Conservation (phyloP, 2,888 invertebrate genomes). For the Lumbricus terrestris region DNA sequence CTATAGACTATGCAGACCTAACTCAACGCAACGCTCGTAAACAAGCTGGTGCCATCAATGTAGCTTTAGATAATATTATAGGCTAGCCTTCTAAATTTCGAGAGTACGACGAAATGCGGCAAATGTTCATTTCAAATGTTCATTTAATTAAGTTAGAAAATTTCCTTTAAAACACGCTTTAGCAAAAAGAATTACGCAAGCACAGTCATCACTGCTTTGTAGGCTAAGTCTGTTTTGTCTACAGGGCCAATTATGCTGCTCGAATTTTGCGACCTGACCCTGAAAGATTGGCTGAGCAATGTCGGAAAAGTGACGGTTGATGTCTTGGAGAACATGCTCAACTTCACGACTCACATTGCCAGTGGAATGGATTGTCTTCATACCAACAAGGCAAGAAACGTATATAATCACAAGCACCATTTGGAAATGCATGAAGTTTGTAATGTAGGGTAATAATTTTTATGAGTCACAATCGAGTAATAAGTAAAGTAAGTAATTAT, state of each 20-base stretch:
- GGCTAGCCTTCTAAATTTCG: too few relatives aligned
- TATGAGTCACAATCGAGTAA: not conserved
- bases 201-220: not conserved
- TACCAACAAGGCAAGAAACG: not conserved
- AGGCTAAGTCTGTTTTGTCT: not conserved
- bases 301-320: not conserved
- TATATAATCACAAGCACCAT: not conserved
- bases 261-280: conserved; percentile 22
- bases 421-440: not conserved
- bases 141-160: too few relatives aligned
- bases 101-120: too few relatives aligned
- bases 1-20: too few relatives aligned
- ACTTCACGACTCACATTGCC: conserved; percentile 17
- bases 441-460: not conserved
- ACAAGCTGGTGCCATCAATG: too few relatives aligned
- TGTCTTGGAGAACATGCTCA: conserved; percentile 19
- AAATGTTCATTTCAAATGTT: too few relatives aligned
- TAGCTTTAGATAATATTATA: too few relatives aligned
- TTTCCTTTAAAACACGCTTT: too few relatives aligned
- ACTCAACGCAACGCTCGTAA: too few relatives aligned
- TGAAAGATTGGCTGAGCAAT: conserved; percentile 21
- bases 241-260: conserved; percentile 16
- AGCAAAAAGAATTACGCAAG: not conserved
- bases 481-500: too few relatives aligned
- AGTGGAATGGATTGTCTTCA: conserved; percentile 23